Percentiles rank a stretch among this genome's conserved stretches.
Evolutionary conservation across 2,113 vertebrate species (phyloP).

Genomic region (Hippocampus comes): DNA sequence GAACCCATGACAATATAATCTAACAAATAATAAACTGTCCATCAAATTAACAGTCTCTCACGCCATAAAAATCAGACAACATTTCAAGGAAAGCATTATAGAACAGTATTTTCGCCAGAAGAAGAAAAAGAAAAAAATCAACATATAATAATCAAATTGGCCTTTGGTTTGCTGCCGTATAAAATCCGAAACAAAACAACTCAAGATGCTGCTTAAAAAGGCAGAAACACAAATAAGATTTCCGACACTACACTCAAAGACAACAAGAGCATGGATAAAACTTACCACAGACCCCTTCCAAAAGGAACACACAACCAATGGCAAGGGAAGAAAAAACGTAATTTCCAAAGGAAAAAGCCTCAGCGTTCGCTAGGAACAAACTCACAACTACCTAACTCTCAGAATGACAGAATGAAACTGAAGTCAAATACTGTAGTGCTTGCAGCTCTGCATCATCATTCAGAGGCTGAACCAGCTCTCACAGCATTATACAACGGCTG

Average conservation of each 20-base stretch:
- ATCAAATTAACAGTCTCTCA: neutral
- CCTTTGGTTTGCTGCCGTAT: neutral
- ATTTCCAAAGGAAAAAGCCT: neutral
- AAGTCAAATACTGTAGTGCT: neutral
- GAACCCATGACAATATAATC: neutral
- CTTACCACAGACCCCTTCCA: constrained; percentile 9
- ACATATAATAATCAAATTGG: neutral
- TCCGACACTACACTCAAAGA: neutral
- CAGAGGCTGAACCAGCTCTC: constrained; percentile 35
- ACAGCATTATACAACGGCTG: constrained; percentile 58
- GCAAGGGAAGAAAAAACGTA: neutral
- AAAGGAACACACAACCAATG: neutral
- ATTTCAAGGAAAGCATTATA: neutral
- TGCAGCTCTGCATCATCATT: neutral
- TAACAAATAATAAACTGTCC: neutral
- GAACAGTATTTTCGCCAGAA: neutral
- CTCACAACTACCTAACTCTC: neutral
- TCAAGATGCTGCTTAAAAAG: neutral
- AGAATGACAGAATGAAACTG: constrained; percentile 22
- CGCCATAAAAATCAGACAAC: neutral
- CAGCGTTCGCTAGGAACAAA: neutral
- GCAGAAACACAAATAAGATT: neutral
- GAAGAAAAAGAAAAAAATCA: neutral
- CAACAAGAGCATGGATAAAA: neutral
- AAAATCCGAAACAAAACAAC: neutral